Evolutionary conservation across 2,888 invertebrate genomes (phyloP), one percentile per base, ranked within the genome.

Genomic region (Pogonocherus hispidulus): DNA sequence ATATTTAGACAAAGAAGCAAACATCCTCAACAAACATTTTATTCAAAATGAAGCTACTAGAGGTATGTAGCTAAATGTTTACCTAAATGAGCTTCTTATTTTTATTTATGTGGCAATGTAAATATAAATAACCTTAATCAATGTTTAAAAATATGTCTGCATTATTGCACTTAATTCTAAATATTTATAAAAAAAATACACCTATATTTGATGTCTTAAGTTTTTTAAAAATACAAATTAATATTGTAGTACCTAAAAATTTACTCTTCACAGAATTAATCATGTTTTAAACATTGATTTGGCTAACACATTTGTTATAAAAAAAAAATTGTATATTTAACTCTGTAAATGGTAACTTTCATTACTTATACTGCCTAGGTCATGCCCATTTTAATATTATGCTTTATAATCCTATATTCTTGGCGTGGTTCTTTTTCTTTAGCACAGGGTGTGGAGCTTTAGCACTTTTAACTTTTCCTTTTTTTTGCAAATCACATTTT

Each of bases 331-430:
- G 44, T 59, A 47, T 23, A 16, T 59, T 46, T 59, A 59, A 59
- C 22, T 18, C 19, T 32, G 47, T 19, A 57, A 54, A 41, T 14
- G 57, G 55, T 57, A 22, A 57, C 59, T 23, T 70, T 55, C 62
- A 62, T 65, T 68, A 70, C 64, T 60, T 69, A 70, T 67, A 71
- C 74, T 60, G 66, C 63, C 70, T 76, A 77, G 66, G 76, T 80
- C 83, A 82, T 83, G 83, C 83, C 83, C 83, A 82, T 83, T 83
- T 83, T 83, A 83, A 82, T 82, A 80, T 73, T 73, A 63, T 37
- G 73, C 73, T 74, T 74, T 54, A 65, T 67, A 62, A 66, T 62
- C 47, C 41, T 62, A 51, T 19, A 52, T 46, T 46, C 44, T 64
- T 56, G 70, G 55, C 27, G 41, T 55, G 51, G 70, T 70, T 67